Base-by-base conservation (phyloP, 2,888 invertebrate genomes). In the Arctia plantaginis region DNA sequence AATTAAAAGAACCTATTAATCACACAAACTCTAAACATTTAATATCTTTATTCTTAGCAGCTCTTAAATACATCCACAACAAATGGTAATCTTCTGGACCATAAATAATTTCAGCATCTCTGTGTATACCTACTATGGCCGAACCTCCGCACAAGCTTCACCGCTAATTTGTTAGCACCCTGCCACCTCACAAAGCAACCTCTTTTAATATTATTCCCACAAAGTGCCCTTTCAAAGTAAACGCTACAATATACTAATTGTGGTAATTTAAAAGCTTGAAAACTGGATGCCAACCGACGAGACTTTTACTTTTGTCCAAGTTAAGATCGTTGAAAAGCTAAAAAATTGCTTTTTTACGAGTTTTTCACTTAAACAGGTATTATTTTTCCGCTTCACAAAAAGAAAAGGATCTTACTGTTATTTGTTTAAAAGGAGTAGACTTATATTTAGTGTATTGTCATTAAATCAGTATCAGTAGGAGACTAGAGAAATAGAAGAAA, bases 91-190 rank as follows among this genome's bases (percentile, higher is more conserved):
- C 30, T 67, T 44, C 20, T 30, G 47, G 7, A 33, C 23, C 20
- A 62, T 41, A 70, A 70, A 70, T 70, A 41, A 59, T 70, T 72
- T 64, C 41, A 72, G 27, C 66, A 27, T 41, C 78, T 47, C 76
- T 83, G 27, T 77, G 76, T 81, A 70, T 69, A 44, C 69, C 65
- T 66, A 23, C 39, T 39, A 30, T 72, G 77, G 77, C 68, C 78
- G 75, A 80, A 79, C 80, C 76, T 73, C 80, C 79, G 80, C 82
- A 76, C 84, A 85, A 87, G 85, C 86, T 88, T 88, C 83, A 85
- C 89, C 90, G 87, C 90, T 90, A 93, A 93, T 93, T 93, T 93
- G 92, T 93, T 92, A 90, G 89, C 91, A 90, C 90, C 90, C 93
- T 92, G 90, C 88, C 91, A 90, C 90, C 90, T 89, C 87, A 92